Base-by-base conservation (phyloP, 1,140 invertebrate genomes). In the Caenorhabditis briggsae region DNA sequence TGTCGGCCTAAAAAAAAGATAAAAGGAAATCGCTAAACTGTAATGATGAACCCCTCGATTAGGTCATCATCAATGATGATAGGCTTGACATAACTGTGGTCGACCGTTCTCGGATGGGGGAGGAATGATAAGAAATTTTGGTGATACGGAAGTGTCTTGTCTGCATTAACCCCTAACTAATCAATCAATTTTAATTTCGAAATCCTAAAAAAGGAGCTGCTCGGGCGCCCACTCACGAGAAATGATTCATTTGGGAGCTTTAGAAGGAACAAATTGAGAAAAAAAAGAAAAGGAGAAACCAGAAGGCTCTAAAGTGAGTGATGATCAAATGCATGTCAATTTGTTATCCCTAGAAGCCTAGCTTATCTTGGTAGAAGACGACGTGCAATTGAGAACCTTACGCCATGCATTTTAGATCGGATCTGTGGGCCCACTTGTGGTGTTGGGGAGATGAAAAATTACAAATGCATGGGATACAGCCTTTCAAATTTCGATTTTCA, bases 311-410 rank as follows among this genome's bases (percentile, higher is more conserved):
- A 11, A 50, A 78, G 70, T 78, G 70, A 78, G 70, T 53, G 70
- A 78, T 78, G 70, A 78, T 78, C 70, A 46, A 78, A 78, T 78
- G 70, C 70, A 78, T 78, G 70, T 78, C 70, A 78, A 78, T 78
- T 78, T 78, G 70, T 78, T 46, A 78, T 46, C 70, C 70, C 70
- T 53, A 50, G 25, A 61, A 25, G 20, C 50, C 20, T 46, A 78
- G 70, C 70, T 46, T 78, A 43, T 70, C 64, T 70, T 70, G 64
- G 41, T 41, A 33, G 46, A 20, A 11, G 20, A 70, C 43, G 64
- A 23, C 70, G n/a, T 78, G 70, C 70, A 78, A 46, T 53, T 78
- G 25, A 14, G n/a, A 7, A 78, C 16, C 18, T 11, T 11, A n/a
- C n/a, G n/a, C n/a, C 70, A 78, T 78, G 70, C 70, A 78, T 78